phyloP scores from a whole-genome alignment of 2,797 vertebrate species.

The Micrastur ruficollis region DNA sequence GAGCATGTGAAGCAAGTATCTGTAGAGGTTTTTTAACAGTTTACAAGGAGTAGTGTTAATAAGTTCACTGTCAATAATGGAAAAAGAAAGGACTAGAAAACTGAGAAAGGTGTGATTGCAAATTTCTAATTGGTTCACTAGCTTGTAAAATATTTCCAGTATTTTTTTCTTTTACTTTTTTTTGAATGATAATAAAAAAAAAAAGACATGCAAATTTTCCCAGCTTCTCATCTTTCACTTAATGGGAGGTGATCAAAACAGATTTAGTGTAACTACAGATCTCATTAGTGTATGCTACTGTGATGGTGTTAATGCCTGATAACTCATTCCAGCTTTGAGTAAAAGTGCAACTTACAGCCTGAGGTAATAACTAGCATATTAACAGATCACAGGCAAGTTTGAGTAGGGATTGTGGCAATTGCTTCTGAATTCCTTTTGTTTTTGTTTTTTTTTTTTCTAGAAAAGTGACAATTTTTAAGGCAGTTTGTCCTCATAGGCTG shows the following conservation, averaged over 20 bases:
- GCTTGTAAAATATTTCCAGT: background rate
- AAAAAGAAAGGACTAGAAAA: background rate
- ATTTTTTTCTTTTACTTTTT: background rate
- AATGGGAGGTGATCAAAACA: background rate
- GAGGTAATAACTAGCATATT: background rate
- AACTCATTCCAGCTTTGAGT: background rate
- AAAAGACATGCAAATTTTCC: background rate
- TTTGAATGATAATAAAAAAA: background rate
- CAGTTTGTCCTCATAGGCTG: background rate
- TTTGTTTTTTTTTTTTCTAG: background rate
- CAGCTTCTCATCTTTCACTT: background rate
- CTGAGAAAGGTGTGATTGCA: background rate
- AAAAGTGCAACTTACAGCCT: background rate
- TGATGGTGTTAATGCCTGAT: background rate
- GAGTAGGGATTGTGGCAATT: background rate
- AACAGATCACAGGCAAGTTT: background rate
- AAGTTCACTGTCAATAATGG: background rate
- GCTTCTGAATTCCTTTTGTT: rapidly evolving
- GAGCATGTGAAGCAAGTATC: background rate
- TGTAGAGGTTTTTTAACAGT: background rate
- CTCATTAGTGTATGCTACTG: background rate
- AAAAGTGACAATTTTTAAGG: background rate
- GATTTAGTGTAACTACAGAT: background rate
- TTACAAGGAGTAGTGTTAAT: background rate
- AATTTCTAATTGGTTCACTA: background rate